Conservation (phyloP, 2,888 invertebrate species). For the Cremastinae sp. region DNA sequence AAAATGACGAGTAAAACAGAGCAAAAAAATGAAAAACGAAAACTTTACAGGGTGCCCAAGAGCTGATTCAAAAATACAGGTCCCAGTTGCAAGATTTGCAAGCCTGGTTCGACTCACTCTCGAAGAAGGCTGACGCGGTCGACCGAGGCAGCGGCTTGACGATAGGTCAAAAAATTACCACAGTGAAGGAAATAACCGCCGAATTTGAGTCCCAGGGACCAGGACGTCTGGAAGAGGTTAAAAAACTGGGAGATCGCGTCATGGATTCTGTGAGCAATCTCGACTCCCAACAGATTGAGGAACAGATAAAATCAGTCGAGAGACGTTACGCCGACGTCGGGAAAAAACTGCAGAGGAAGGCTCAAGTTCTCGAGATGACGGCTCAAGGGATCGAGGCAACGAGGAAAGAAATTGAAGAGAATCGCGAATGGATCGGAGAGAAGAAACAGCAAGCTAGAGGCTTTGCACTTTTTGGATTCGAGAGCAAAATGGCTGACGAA, state of each 20-base stretch:
- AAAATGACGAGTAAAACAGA: too few relatives aligned
- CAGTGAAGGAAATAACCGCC: constrained; percentile 86
- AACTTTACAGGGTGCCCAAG: too few relatives aligned
- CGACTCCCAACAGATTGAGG: constrained; percentile 94
- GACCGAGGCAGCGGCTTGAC: constrained; percentile 92
- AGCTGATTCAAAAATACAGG: constrained; percentile 89
- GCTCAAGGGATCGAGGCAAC: constrained; percentile 91
- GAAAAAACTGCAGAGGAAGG: constrained; percentile 91
- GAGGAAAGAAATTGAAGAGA: constrained; percentile 89
- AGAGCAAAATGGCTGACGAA: constrained; percentile 89
- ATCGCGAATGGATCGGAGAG: constrained; percentile 89
- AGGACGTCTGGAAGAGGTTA: constrained; percentile 86
- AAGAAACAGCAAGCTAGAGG: constrained; percentile 86
- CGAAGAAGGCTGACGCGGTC: constrained; percentile 90
- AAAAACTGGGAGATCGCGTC: constrained; percentile 86
- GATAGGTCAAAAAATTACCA: constrained; percentile 89
- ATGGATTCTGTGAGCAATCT: constrained; percentile 91
- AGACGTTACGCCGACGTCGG: constrained; percentile 91
- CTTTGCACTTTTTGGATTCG: constrained; percentile 87
- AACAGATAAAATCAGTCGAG: constrained; percentile 92
- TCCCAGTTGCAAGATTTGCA: constrained; percentile 88
- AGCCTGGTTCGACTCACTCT: constrained; percentile 90
- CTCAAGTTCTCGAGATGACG: constrained; percentile 91
- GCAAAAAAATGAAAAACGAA: too few relatives aligned
- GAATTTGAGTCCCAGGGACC: constrained; percentile 89